Conservation (phyloP, 2,888 invertebrate genomes). For the Dolichopus griseipennis region DNA sequence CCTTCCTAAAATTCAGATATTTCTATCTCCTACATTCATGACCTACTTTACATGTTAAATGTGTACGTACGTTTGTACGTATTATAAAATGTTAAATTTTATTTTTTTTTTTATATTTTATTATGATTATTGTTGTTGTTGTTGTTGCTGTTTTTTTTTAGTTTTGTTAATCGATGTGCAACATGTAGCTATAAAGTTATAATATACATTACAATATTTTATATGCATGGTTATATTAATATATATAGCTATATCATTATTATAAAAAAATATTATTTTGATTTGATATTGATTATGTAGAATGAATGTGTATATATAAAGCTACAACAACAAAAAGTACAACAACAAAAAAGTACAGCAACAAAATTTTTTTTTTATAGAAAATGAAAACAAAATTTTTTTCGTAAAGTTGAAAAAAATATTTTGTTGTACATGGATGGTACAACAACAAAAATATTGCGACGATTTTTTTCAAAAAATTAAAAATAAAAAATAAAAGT, state of each 20-base stretch:
- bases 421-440: not conserved
- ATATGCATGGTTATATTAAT: too few species aligned
- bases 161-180: constrained; percentile 13
- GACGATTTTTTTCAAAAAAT: not conserved
- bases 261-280: constrained; percentile 20
- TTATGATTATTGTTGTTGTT: constrained; percentile 32
- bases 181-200: constrained; percentile 20
- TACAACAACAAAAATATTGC: constrained; percentile 3
- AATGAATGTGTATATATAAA: constrained; percentile 13
- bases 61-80: constrained; percentile 18
- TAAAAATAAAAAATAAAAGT: not conserved
- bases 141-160: constrained; percentile 8
- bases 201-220: not conserved
- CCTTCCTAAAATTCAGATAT: constrained; percentile 34
- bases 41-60: constrained; percentile 39
- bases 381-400: too few species aligned
- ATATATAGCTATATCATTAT: too few species aligned
- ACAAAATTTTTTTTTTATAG: too few species aligned
- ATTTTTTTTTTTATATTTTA: constrained; percentile 25
- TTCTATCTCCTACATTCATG: constrained; percentile 44
- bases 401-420: not conserved
- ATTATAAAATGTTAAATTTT: not conserved
- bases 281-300: constrained; percentile 20
- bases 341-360: too few species aligned
- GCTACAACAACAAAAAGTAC: not conserved